These are phyloP conservation scores for Hirundichthys speculiger DNA, from an alignment of 2,113 vertebrate species.

Conservation along the genomic window DNA sequence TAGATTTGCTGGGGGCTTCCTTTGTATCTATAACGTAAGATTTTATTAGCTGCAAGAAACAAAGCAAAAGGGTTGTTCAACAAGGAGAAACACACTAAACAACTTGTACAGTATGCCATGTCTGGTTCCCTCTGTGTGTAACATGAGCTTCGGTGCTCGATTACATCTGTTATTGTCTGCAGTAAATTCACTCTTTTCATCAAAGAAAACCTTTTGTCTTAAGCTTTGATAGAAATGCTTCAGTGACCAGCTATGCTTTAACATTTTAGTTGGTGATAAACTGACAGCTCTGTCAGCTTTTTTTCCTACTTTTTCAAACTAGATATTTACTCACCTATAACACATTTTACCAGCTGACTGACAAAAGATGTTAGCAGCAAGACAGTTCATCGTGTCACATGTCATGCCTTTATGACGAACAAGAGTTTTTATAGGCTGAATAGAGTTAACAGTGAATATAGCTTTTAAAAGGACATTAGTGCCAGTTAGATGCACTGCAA, in stretches of 20 bases:
- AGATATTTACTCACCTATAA: neutral
- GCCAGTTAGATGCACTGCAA: constrained; percentile 42
- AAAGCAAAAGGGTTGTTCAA: neutral
- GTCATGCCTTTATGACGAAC: constrained; percentile 19
- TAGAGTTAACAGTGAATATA: constrained; percentile 27
- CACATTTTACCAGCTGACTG: neutral
- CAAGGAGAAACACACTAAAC: neutral
- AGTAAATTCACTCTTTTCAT: too few species aligned
- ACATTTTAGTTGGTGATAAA: neutral
- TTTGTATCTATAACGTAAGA: neutral
- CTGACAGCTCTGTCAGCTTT: neutral
- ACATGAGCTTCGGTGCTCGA: too few species aligned
- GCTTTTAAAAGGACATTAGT: constrained; percentile 46
- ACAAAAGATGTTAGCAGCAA: constrained; percentile 4
- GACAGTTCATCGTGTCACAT: constrained; percentile 12
- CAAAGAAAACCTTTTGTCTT: too few species aligned
- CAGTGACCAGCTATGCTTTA: too few species aligned
- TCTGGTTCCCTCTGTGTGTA: too few species aligned
- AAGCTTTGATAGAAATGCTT: too few species aligned
- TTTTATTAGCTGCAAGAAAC: constrained; percentile 8
- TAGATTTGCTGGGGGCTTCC: neutral
- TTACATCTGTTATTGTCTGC: too few species aligned
- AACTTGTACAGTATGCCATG: too few species aligned
- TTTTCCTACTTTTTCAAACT: too few species aligned
- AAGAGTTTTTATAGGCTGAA: constrained; percentile 6